A percentile compares a stretch with the other conserved stretches of the same genome.
Conservation (phyloP, 53 echinoderm and acorn worm genomes). For the Stichopus horrens region DNA sequence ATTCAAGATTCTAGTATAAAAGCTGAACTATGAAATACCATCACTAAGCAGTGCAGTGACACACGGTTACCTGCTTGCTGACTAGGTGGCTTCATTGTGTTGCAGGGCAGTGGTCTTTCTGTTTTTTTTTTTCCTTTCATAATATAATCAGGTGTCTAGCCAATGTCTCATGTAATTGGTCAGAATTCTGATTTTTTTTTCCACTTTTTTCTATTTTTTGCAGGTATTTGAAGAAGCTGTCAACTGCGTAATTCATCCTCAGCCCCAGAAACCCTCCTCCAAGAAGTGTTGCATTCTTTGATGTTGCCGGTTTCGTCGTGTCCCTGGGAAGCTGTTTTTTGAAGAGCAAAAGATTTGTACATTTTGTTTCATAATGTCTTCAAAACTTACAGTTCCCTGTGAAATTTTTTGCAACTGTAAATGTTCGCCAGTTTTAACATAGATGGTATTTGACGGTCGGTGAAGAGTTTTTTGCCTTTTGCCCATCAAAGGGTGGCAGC, state of each 20-base stretch:
- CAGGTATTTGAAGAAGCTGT: slow-evolving; percentile 94
- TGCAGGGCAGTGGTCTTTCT: too few species aligned
- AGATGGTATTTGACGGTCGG: neutral
- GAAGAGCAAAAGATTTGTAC: slow-evolving; percentile 36
- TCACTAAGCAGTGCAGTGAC: too few species aligned
- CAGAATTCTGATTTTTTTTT: too few species aligned
- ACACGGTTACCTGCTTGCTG: too few species aligned
- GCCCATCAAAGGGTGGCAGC: neutral
- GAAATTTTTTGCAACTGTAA: neutral
- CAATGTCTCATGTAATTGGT: too few species aligned
- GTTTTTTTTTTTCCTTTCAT: too few species aligned
- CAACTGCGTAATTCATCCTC: slow-evolving; percentile 63
- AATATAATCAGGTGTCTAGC: too few species aligned
- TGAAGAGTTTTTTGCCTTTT: neutral
- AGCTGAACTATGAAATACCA: too few species aligned
- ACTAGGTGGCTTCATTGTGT: too few species aligned
- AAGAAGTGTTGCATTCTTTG: slow-evolving; percentile 44
- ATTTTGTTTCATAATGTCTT: slow-evolving; percentile 23
- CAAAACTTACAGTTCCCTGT: slow-evolving; percentile 14
- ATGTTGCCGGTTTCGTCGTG: neutral
- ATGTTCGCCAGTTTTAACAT: neutral
- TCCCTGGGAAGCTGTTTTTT: slow-evolving; percentile 3
- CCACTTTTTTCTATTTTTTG: neutral
- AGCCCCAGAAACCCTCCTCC: slow-evolving; percentile 32
- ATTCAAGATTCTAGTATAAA: too few species aligned